These are phyloP conservation scores for Philotrypesis tridentata DNA, from an alignment of 1,140 invertebrate species.

Conservation along the genomic window DNA sequence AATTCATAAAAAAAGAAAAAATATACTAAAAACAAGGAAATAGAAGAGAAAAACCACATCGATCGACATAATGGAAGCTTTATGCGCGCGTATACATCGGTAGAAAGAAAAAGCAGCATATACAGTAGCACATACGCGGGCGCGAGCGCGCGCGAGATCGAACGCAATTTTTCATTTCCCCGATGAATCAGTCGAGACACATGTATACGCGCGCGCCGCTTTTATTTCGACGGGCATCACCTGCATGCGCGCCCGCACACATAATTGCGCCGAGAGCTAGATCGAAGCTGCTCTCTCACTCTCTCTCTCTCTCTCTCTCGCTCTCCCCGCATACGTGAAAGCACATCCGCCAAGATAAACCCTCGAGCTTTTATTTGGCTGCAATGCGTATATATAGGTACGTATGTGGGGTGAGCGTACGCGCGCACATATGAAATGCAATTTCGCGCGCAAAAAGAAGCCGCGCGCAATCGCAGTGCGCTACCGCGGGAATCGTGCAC, in stretches of 20 bases:
- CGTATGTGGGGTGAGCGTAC: no score
- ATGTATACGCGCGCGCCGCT: neutral
- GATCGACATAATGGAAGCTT: no score
- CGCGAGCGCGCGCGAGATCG: neutral
- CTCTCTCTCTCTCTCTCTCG: no score
- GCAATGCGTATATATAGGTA: no score
- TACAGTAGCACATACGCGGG: no score
- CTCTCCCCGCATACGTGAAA: neutral
- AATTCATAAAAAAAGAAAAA: no score
- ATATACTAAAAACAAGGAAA: no score
- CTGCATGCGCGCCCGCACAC: neutral
- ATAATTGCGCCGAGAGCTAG: neutral
- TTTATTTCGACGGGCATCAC: neutral
- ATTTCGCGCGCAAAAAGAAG: neutral
- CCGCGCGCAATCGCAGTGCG: neutral
- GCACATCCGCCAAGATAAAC: neutral
- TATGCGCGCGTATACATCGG: no score
- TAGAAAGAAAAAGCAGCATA: no score
- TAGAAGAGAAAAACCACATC: no score
- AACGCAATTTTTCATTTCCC: neutral
- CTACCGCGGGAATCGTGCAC: no score
- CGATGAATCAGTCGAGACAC: neutral
- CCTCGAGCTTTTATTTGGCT: neutral
- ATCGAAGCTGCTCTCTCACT: no score
- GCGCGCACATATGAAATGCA: neutral